Percentiles rank a stretch among this genome's conserved stretches.
Conservation (phyloP, 2,797 vertebrate genomes). For the Hydrophis major region DNA sequence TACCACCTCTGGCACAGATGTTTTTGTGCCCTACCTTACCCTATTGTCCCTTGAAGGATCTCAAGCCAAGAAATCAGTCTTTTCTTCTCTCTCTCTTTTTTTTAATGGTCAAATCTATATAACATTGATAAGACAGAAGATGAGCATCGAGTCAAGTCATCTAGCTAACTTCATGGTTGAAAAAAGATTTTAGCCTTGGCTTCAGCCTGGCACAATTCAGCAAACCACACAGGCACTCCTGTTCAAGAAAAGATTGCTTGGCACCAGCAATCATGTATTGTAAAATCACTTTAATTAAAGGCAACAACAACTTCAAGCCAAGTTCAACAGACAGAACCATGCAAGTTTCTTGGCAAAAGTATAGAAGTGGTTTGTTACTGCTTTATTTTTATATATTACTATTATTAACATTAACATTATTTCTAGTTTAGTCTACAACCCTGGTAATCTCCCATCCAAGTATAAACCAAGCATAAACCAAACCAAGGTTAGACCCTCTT, state of each 20-base stretch:
- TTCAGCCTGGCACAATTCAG: background rate
- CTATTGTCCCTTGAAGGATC: background rate
- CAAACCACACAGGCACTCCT: background rate
- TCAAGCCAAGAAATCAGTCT: background rate
- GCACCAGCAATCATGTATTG: background rate
- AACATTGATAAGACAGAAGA: background rate
- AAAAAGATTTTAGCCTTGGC: background rate
- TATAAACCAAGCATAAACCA: background rate
- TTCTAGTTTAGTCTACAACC: background rate
- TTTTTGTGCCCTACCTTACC: background rate
- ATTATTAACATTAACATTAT: background rate
- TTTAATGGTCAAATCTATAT: background rate
- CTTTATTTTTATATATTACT: background rate
- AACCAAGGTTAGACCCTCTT: background rate
- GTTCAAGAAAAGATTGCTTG: background rate
- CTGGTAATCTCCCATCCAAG: background rate
- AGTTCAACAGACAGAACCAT: background rate
- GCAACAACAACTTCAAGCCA: background rate
- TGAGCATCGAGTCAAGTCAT: background rate
- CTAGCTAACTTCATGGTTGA: background rate
- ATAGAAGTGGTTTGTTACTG: background rate
- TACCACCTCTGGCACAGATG: background rate
- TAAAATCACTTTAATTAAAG: background rate
- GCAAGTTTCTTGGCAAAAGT: background rate
- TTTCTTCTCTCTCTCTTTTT: background rate